A percentile compares a stretch with the other conserved stretches of the same genome.
Evolutionary conservation across 2,797 vertebrate species (phyloP).

Genomic region (Mormyrops boulengeri): DNA sequence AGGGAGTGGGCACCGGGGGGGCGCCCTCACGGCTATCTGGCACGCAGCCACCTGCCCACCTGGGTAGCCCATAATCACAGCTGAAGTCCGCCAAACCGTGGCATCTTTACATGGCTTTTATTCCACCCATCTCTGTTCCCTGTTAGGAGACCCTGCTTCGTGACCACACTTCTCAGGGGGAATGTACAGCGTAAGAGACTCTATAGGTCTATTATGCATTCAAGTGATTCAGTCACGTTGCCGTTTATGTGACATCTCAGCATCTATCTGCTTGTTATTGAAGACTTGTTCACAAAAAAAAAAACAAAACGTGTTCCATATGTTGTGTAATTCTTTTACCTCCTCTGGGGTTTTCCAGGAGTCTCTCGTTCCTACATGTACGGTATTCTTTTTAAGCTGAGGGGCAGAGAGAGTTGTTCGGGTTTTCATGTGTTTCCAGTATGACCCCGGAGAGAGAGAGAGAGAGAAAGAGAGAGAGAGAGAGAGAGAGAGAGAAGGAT

Average conservation of each 20-base stretch:
- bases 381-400: background rate
- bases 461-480: too few relatives aligned
- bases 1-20: constrained; percentile 37
- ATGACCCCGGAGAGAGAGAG: too few relatives aligned
- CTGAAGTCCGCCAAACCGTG: constrained; percentile 31
- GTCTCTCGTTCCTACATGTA: background rate
- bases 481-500: background rate
- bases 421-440: background rate
- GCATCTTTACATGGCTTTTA: constrained; percentile 20
- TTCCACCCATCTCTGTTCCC: too few relatives aligned
- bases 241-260: background rate
- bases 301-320: background rate
- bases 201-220: background rate
- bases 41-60: constrained; percentile 50
- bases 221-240: background rate
- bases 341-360: background rate
- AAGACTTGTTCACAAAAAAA: background rate
- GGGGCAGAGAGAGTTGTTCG: background rate
- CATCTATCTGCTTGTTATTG: background rate
- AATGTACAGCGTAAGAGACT: background rate
- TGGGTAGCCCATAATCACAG: constrained; percentile 64
- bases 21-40: constrained; percentile 54
- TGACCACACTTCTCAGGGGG: background rate
- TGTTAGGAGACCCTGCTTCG: background rate
- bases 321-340: background rate